Conservation (phyloP, 2,797 vertebrate genomes). For the Trichosurus vulpecula region DNA sequence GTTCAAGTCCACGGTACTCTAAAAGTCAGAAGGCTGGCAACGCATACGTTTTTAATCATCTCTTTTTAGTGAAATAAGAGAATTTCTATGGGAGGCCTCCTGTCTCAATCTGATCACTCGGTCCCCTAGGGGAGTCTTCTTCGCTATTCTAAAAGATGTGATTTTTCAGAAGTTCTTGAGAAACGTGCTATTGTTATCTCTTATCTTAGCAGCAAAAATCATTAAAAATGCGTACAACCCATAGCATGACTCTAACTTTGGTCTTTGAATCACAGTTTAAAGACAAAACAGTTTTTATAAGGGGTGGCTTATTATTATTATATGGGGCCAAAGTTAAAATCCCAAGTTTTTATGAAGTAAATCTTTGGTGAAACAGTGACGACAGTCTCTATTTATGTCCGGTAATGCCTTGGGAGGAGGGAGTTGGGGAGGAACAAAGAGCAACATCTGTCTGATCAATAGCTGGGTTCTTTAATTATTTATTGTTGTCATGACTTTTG, state of each 20-base stretch:
- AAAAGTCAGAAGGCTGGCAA: conserved; percentile 23
- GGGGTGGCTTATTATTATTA: background rate
- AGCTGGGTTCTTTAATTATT: background rate
- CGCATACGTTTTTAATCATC: background rate
- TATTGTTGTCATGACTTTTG: background rate
- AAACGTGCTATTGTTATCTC: conserved; percentile 19
- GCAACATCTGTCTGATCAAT: background rate
- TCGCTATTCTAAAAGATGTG: conserved; percentile 20
- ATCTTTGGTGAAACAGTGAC: background rate
- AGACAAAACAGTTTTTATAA: background rate
- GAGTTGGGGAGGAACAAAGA: background rate
- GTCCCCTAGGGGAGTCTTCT: background rate
- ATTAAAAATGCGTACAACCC: conserved; percentile 37
- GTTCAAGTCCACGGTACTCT: conserved; percentile 35
- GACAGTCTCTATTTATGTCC: background rate
- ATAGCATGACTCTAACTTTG: background rate
- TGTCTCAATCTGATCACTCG: background rate
- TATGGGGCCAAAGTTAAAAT: conserved; percentile 35
- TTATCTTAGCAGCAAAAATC: conserved; percentile 48
- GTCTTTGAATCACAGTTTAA: conserved; percentile 8
- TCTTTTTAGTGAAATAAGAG: conserved; percentile 1
- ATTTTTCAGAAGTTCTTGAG: conserved; percentile 47
- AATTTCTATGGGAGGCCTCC: background rate
- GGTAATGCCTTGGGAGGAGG: background rate
- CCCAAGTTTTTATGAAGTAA: conserved; percentile 17